These are phyloP conservation scores for Geophilus truncorum DNA, from an alignment of 2,888 invertebrate species.

Conservation along the genomic window DNA sequence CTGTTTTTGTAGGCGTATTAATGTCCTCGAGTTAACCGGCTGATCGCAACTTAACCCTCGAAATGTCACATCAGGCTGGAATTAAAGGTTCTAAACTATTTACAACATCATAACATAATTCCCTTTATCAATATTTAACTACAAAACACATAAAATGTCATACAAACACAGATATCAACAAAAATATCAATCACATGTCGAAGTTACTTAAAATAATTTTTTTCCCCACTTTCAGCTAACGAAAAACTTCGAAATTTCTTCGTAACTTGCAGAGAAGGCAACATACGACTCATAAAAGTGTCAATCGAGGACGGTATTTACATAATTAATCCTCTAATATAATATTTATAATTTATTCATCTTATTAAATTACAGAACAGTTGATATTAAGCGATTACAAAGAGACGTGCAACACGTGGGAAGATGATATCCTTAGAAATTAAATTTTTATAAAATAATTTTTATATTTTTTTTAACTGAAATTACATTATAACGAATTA, in stretches of 20 bases:
- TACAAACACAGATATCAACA: too few species aligned
- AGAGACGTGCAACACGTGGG: constrained; percentile 70
- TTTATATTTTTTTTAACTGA: background rate
- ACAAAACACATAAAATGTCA: too few species aligned
- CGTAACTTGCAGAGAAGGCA: constrained; percentile 74
- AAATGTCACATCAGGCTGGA: background rate
- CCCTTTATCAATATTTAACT: too few species aligned
- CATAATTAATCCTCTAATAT: background rate
- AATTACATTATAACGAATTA: constrained; percentile 62
- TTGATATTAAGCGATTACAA: constrained; percentile 62
- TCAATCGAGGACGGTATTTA: constrained; percentile 76
- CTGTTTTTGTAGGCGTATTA: background rate
- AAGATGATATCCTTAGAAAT: constrained; percentile 58
- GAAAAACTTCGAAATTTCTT: constrained; percentile 73
- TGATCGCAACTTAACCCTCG: background rate
- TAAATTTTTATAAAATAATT: background rate
- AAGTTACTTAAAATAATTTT: background rate
- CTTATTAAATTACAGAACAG: constrained; percentile 60
- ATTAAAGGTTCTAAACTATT: background rate
- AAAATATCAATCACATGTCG: too few species aligned
- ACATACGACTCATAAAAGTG: constrained; percentile 72
- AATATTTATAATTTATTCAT: constrained; percentile 37
- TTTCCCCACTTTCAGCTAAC: constrained; percentile 60
- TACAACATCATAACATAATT: too few species aligned
- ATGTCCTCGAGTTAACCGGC: background rate